These are phyloP conservation scores for Ceratina japonica DNA, from an alignment of 1,140 invertebrate species.

Conservation along the genomic window DNA sequence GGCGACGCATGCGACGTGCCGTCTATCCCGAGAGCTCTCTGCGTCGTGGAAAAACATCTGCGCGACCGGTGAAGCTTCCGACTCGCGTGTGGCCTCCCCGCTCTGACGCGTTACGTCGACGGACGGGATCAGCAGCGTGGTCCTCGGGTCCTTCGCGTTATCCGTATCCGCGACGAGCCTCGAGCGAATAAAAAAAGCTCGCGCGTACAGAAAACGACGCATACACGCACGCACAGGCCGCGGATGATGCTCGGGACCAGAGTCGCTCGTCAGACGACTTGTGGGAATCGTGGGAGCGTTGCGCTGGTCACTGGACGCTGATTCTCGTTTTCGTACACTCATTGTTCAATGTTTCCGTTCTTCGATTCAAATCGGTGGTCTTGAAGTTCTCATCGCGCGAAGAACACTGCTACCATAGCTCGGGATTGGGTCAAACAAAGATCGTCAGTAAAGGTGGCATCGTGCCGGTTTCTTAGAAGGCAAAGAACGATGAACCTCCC, in stretches of 20 bases:
- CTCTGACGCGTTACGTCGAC: constrained; percentile 36
- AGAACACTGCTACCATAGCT: no score
- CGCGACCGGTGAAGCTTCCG: constrained; percentile 38
- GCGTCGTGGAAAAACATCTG: constrained; percentile 38
- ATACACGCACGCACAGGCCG: background rate
- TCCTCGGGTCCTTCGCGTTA: constrained; percentile 4
- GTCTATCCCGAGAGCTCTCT: constrained; percentile 43
- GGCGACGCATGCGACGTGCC: constrained; percentile 42
- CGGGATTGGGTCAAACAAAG: no score
- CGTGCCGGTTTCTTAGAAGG: background rate
- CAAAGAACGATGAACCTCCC: background rate
- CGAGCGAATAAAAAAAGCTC: constrained; percentile 42
- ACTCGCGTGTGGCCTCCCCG: constrained; percentile 29
- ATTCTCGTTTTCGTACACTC: background rate
- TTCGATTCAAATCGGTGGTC: no score
- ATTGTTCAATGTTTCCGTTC: background rate
- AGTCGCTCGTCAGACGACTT: background rate
- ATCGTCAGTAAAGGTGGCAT: background rate
- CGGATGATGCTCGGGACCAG: background rate
- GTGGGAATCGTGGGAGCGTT: background rate
- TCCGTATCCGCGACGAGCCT: constrained; percentile 3
- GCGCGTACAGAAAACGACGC: constrained; percentile 36
- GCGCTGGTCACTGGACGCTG: no score
- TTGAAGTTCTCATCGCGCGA: no score
- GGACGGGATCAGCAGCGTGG: constrained; percentile 39